Percentiles rank a stretch among this genome's conserved stretches.
These are phyloP conservation scores for Anolis sagrei DNA, from an alignment of 2,113 vertebrate species.

Conservation along the genomic window DNA sequence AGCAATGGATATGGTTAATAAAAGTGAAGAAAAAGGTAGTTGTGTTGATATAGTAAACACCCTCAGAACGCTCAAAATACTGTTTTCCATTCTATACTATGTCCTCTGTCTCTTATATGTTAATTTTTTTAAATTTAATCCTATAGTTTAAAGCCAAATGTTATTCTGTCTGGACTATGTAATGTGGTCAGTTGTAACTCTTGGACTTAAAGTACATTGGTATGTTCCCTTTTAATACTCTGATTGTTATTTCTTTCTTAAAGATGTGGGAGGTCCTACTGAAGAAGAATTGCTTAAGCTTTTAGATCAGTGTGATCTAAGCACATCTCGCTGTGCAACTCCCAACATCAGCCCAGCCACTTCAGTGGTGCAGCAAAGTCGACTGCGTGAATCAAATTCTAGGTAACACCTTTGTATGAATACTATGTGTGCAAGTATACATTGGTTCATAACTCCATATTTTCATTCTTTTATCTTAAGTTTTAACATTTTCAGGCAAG, in stretches of 20 bases:
- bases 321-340: conserved; percentile 94
- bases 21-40: conserved; percentile 88
- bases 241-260: conserved; percentile 15
- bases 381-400: conserved; percentile 90
- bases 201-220: rapidly evolving
- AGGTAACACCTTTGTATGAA: conserved; percentile 76
- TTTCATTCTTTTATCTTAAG: not conserved
- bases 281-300: conserved; percentile 95
- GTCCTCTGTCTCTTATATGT: not conserved
- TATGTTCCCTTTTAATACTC: not conserved
- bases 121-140: not conserved
- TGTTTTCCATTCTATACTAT: not conserved
- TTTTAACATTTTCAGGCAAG: not conserved
- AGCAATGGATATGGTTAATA: conserved; percentile 95
- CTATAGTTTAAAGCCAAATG: not conserved
- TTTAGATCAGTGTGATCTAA: conserved; percentile 96
- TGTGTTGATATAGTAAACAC: not conserved
- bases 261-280: conserved; percentile 92
- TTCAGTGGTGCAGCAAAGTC: conserved; percentile 90
- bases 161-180: not conserved
- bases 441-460: not conserved
- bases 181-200: not conserved
- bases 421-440: rapidly evolving
- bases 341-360: conserved; percentile 97
- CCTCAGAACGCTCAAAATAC: not conserved